These are phyloP conservation scores for Hedya salicella DNA, from an alignment of 2,888 invertebrate species.

Conservation along the genomic window DNA sequence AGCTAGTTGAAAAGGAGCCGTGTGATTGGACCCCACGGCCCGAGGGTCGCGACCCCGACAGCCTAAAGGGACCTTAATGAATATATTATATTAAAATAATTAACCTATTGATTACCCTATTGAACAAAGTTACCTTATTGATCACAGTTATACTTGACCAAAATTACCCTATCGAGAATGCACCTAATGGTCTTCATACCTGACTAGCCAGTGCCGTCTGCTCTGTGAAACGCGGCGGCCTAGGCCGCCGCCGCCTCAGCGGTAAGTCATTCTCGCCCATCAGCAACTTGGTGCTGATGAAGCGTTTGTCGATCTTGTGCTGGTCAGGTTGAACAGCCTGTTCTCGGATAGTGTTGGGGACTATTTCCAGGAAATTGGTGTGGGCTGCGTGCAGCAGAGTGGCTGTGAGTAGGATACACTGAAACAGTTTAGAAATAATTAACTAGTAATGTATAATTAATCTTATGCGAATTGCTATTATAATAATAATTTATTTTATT, in stretches of 20 bases:
- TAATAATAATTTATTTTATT: too few relatives aligned
- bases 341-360: not conserved
- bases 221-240: constrained; percentile 9
- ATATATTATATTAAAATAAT: too few relatives aligned
- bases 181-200: too few relatives aligned
- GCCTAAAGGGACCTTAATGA: too few relatives aligned
- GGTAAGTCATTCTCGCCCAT: constrained; percentile 12
- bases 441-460: not conserved
- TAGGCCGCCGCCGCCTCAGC: not conserved
- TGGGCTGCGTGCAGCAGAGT: not conserved
- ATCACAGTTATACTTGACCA: too few relatives aligned
- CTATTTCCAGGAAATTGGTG: not conserved
- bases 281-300: constrained; percentile 7
- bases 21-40: too few relatives aligned
- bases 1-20: too few relatives aligned
- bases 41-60: too few relatives aligned
- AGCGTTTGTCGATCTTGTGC: constrained; percentile 17
- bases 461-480: too few relatives aligned
- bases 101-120: too few relatives aligned
- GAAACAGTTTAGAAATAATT: not conserved
- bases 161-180: constrained; percentile 33
- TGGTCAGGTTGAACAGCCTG: not conserved
- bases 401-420: not conserved
- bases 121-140: not conserved
- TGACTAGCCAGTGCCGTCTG: constrained; percentile 26